A percentile compares a stretch with the other conserved stretches of the same genome.
Conservation (phyloP, 2,888 invertebrate genomes). For the Pyrgus malvae region DNA sequence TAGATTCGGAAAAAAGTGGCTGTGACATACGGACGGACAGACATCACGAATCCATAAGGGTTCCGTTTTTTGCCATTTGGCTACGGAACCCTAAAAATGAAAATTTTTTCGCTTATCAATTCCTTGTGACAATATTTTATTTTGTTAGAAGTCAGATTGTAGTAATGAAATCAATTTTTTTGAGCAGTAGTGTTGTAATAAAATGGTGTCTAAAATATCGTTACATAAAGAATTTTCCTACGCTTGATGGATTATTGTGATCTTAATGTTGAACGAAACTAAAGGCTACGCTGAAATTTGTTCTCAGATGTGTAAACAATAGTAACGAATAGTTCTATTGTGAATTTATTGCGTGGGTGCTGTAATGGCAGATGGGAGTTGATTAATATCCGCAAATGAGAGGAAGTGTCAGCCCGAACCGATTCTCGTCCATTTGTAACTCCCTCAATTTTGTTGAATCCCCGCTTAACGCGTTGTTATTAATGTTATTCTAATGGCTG, state of each 20-base stretch:
- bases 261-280: neutral
- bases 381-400: conserved; percentile 47
- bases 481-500: conserved; percentile 18
- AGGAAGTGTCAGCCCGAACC: conserved; percentile 46
- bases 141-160: too few relatives aligned
- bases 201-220: too few relatives aligned
- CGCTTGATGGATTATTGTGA: neutral
- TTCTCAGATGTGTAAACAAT: neutral
- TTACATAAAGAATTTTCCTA: too few relatives aligned
- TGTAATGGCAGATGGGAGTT: conserved; percentile 41
- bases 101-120: too few relatives aligned
- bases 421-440: conserved; percentile 51
- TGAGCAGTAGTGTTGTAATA: too few relatives aligned
- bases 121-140: too few relatives aligned
- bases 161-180: too few relatives aligned
- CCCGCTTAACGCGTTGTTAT: conserved; percentile 24
- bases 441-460: conserved; percentile 40
- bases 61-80: too few relatives aligned
- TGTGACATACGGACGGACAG: too few relatives aligned
- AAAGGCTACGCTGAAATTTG: neutral
- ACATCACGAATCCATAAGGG: too few relatives aligned
- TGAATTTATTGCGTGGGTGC: conserved; percentile 31
- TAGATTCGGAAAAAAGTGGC: too few relatives aligned
- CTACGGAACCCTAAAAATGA: too few relatives aligned
- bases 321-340: conserved; percentile 1